Evolutionary conservation across 2,888 invertebrate species (phyloP).

Genomic region (Nemurella pictetii): DNA sequence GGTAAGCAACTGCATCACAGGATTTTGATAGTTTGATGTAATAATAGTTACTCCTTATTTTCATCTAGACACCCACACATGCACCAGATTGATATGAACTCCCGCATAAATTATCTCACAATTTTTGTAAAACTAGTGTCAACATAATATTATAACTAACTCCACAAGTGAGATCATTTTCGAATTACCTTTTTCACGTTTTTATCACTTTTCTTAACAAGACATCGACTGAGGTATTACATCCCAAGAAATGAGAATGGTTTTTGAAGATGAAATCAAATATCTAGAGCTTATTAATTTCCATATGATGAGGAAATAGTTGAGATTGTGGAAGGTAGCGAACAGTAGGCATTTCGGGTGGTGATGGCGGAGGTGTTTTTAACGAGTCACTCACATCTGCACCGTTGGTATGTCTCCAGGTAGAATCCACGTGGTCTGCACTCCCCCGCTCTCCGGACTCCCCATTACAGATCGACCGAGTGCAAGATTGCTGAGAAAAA

Average conservation of each 20-base stretch:
- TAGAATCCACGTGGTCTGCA: constrained; percentile 10
- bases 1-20: not conserved
- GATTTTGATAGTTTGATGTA: not conserved
- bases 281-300: constrained; percentile 34
- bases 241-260: not conserved
- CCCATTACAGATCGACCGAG: constrained; percentile 31
- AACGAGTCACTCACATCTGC: not conserved
- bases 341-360: constrained; percentile 32
- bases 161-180: too few species aligned
- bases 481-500: constrained; percentile 33
- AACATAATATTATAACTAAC: not conserved
- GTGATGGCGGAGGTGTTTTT: constrained; percentile 33
- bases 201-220: not conserved
- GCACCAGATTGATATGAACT: not conserved
- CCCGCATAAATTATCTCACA: not conserved
- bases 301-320: constrained; percentile 28
- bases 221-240: not conserved
- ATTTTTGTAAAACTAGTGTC: not conserved
- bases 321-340: constrained; percentile 32
- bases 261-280: not conserved
- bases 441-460: constrained; percentile 30
- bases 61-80: not conserved
- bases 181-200: too few species aligned
- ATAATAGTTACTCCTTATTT: not conserved
- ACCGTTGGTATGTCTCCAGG: not conserved